Evolutionary conservation across 2,888 invertebrate genomes (phyloP).

Genomic region (Chymomyza fuscimana): DNA sequence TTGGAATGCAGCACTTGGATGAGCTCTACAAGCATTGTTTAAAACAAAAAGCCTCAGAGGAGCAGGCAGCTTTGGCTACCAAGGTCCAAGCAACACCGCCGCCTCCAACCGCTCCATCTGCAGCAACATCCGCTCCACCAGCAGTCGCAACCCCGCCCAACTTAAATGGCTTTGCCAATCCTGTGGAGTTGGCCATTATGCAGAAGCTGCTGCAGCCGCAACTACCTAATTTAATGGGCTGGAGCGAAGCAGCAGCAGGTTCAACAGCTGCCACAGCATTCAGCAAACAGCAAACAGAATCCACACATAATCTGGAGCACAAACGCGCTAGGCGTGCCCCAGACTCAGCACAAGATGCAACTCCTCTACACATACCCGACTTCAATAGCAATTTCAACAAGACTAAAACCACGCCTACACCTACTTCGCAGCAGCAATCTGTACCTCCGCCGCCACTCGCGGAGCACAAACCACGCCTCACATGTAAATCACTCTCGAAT

Average conservation of each 20-base stretch:
- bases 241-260: constrained; percentile 35
- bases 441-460: constrained; percentile 54
- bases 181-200: constrained; percentile 83
- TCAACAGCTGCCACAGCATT: constrained; percentile 17
- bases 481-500: constrained; percentile 84
- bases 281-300: constrained; percentile 51
- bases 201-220: constrained; percentile 84
- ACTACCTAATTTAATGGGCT: constrained; percentile 79
- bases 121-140: constrained; percentile 12
- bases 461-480: constrained; percentile 82
- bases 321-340: constrained; percentile 58
- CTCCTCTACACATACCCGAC: constrained; percentile 51
- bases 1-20: constrained; percentile 61
- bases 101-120: constrained; percentile 21
- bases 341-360: constrained; percentile 24
- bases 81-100: constrained; percentile 27
- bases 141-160: constrained; percentile 15
- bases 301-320: constrained; percentile 62
- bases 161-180: constrained; percentile 67
- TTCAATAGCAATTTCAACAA: constrained; percentile 76
- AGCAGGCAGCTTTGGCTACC: constrained; percentile 33
- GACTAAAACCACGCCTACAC: constrained; percentile 51
- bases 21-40: constrained; percentile 65
- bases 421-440: constrained; percentile 12
- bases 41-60: constrained; percentile 78